Percentiles rank a stretch among this genome's conserved stretches.
Conservation (phyloP, 2,797 vertebrate species). For the Sebastiscus tertius region DNA sequence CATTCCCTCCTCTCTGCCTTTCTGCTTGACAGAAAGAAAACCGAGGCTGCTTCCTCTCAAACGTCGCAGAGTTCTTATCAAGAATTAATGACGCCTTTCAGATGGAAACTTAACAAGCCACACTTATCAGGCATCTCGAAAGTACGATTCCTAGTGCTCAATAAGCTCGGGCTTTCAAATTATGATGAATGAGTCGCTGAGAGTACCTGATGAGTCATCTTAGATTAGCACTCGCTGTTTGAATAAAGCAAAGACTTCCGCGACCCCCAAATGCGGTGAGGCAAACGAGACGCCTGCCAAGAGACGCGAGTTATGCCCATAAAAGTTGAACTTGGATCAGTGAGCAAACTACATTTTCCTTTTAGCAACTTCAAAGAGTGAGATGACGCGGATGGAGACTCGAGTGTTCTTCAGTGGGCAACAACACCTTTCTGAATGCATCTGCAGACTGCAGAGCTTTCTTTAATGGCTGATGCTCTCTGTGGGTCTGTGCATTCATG, state of each 20-base stretch:
- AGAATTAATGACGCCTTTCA: conserved; percentile 68
- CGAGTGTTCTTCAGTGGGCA: conserved; percentile 15
- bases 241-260: conserved; percentile 25
- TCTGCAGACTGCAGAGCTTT: conserved; percentile 1
- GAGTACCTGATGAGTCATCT: conserved; percentile 65
- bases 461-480: conserved; percentile 2
- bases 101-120: conserved; percentile 51
- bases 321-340: conserved; percentile 47
- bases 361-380: conserved; percentile 48
- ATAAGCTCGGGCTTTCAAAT: conserved; percentile 38
- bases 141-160: conserved; percentile 22
- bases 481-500: not conserved
- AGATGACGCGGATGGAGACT: conserved; percentile 9
- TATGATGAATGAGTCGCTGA: conserved; percentile 43
- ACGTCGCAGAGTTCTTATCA: conserved; percentile 51
- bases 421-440: conserved; percentile 3
- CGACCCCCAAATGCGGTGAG: not conserved
- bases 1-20: conserved; percentile 10
- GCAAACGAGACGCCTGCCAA: conserved; percentile 5
- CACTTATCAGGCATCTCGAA: conserved; percentile 52
- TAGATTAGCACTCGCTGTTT: conserved; percentile 22
- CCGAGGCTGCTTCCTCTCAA: conserved; percentile 34
- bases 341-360: conserved; percentile 65
- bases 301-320: conserved; percentile 1
- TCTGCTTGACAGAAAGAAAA: conserved; percentile 30